Base-by-base conservation (phyloP, 2,888 invertebrate genomes). In the Euzophera pinguis region DNA sequence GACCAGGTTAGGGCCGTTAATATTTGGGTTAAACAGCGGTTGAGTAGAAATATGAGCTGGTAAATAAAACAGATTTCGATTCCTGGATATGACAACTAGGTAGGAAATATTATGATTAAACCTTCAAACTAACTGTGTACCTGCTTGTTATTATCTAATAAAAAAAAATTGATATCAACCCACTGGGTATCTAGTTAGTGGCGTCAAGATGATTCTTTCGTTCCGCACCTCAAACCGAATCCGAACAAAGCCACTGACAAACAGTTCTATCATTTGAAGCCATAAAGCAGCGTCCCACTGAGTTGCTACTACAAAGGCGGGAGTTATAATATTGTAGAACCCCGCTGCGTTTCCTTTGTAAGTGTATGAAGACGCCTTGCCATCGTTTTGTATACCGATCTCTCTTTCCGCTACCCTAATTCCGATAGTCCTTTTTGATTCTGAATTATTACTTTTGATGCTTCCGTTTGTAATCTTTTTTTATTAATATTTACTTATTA, bases 211-310 rank as follows among this genome's bases (percentile, higher is more conserved):
- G n/a, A 76, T 67, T 43, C 51, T 82, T 86, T 73, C 69, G 85
- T 78, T 83, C 84, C 84, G 85, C 78, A 78, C 78, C 73, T 66
- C 67, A 82, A 78, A 79, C 3, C 39, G 39, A 80, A 76, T 76
- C 67, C 72, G 69, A 80, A 84, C 84, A 88, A 84, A 81, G 84
- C 80, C 78, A 79, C 86, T 84, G 83, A 87, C 86, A 85, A 87
- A 88, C 88, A 84, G 77, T 89, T 85, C 84, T 87, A 90, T 89
- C 89, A 90, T 90, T 89, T 82, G 83, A 84, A 88, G 84, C 88
- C 88, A 82, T 89, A 89, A 88, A 89, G 87, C 81, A 84, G 78
- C 84, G 77, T 81, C 88, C 89, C 81, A 88, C 88, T 84, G 88
- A 58, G 69, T 69, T 71, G 75, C 84, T 81, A 82, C 85, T 73